Conservation (phyloP, 2,113 vertebrate genomes). For the Nyctibius bracteatus region DNA sequence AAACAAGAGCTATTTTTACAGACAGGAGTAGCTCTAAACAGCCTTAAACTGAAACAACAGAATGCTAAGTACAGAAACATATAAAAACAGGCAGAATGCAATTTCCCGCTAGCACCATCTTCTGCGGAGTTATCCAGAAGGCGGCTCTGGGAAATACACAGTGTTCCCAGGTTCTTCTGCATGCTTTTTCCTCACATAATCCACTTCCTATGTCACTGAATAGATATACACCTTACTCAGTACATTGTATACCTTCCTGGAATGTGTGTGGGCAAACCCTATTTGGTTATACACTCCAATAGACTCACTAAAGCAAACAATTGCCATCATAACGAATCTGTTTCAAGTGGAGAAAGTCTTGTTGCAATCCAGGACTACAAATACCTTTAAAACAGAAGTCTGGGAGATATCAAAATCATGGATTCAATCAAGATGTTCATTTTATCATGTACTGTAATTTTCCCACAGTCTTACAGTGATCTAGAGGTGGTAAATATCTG, state of each 20-base stretch:
- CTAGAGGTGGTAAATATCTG: background rate
- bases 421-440: background rate
- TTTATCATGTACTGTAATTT: background rate
- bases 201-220: background rate
- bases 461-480: background rate
- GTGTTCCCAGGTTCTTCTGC: background rate
- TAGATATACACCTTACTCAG: background rate
- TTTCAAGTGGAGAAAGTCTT: background rate
- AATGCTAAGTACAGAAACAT: background rate
- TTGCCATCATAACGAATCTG: background rate
- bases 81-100: background rate
- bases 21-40: background rate
- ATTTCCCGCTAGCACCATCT: background rate
- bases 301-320: background rate
- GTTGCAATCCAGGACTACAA: background rate
- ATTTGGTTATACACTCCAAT: background rate
- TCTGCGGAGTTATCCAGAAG: background rate
- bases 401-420: background rate
- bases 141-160: background rate
- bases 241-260: rapidly evolving
- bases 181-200: background rate
- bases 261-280: background rate
- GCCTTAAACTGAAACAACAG: background rate
- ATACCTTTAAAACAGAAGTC: background rate
- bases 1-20: background rate